Base-by-base conservation (phyloP, 2,113 vertebrate genomes). In the Regulus satrapa region DNA sequence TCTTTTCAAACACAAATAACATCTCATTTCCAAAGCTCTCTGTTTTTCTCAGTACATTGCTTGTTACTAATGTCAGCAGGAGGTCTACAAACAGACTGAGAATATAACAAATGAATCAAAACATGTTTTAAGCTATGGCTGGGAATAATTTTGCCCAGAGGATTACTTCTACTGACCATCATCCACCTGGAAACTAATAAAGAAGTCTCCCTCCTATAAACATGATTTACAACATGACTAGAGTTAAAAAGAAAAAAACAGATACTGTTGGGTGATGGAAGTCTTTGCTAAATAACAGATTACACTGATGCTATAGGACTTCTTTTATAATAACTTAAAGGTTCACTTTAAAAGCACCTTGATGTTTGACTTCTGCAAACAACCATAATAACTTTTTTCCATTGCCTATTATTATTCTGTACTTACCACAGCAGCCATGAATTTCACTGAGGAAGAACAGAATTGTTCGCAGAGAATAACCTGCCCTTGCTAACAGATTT, bases 31-130 rank as follows among this genome's bases (percentile, higher is more conserved):
- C 79, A 94, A 95, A 89, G 64, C 48, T 59, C 59, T 94, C n/a
- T 81, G 67, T 80, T 94, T 90, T 92, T 90, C 75, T 90, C 48
- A 77, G 63, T 71, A 51, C 51, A 69, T 18, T 68, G 43, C 62
- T 94, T 77, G 82, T 88, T 91, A 76, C 51, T 92, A 82, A 79
- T 92, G 40, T 88, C 82, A 85, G 63, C 74, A 83, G 81, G 71
- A 83, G 75, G 67, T 71, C 82, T 90, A 59, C 43, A 88, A 9
- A 2, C 76, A 86, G 59, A 72, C 55, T 77, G 89, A 71, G 78
- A 92, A 81, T 55, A 92, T n/a, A 96, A 94, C 31, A 95, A 94
- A 96, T 88, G 19, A 88, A 85, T 94, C 63, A 77, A 88, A 95
- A 88, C 56, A 59, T 88, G 40, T 92, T 93, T 95, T 67, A 96